Percentiles rank a stretch among this genome's conserved stretches.
phyloP scores from a whole-genome alignment of 30 jellyfish, hydroid and myxozoan species.

The Turritopsis rubra region DNA sequence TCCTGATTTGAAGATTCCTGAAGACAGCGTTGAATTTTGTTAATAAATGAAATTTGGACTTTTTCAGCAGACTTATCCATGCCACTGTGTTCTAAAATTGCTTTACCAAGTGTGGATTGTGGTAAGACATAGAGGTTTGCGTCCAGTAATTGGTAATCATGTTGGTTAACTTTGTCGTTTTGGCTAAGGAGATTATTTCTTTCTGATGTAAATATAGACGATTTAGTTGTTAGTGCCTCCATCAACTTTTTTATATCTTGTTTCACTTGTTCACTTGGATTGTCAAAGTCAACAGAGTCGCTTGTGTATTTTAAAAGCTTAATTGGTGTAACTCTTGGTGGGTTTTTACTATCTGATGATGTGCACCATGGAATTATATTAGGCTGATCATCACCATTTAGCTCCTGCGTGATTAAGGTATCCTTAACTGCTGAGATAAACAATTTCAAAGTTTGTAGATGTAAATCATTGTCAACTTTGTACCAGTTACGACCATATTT shows the following conservation, averaged over 20 bases:
- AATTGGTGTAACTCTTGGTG: background rate
- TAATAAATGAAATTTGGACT: background rate
- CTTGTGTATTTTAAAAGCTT: background rate
- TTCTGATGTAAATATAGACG: background rate
- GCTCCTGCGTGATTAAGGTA: background rate
- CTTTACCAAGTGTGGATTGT: background rate
- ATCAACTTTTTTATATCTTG: background rate
- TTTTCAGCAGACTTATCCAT: background rate
- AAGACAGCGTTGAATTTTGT: background rate
- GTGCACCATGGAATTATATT: background rate
- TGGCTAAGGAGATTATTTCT: background rate
- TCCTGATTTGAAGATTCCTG: background rate
- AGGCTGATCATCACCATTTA: background rate
- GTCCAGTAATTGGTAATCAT: background rate
- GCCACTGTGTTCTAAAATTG: background rate
- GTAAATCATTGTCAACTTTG: background rate
- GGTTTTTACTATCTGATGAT: no score
- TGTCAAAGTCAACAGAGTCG: background rate
- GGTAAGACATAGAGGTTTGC: background rate
- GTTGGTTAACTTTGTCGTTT: background rate
- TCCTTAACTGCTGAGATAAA: background rate
- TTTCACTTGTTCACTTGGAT: no score
- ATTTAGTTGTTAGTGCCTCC: background rate
- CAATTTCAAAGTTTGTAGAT: background rate
- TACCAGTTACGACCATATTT: background rate